Evolutionary conservation across 1,140 invertebrate genomes (phyloP), one percentile per base, ranked within the genome.

Genomic region (Platyscapa corneri): DNA sequence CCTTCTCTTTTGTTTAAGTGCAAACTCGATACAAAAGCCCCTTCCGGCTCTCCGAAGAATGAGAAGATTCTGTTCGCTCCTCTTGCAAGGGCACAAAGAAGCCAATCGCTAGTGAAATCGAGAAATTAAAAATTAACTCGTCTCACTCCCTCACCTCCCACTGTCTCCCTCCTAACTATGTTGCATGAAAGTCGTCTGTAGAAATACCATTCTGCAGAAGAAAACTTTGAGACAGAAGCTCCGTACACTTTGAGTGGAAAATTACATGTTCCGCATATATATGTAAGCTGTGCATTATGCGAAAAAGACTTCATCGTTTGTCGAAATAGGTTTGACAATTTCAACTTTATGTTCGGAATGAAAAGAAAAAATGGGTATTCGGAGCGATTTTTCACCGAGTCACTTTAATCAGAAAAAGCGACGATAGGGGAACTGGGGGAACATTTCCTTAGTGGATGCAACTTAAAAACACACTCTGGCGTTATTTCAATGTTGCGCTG

Each of bases 111-210:
- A 79, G 85, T 83, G 85, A 86, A 86, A 86, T 86, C 74, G 74
- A 86, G 85, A 86, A 83, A 86, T 86, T 86, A 86, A 86, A 86
- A 86, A 86, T 86, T 82, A 86, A 86, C 82, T 72, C 83, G 85
- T 78, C 34, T 27, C 32, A 23, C 67, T 46, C 12, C 76, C 39
- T 56, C 8, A 30, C 83, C 2, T 49, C 18, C 64, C 70, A n/a
- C 37, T 53, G 64, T 37, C 49, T 49, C 74, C 42, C 60, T 82
- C 80, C 30, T 18, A n/a, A n/a, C 7, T 27, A 12, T 12, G 6
- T 70, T 32, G 18, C 37, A 34, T 16, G 23, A 42, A 70, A 42
- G 7, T 74, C 70, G 23, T 74, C 37, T 42, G 37, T 10, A 12
- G 23, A n/a, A 53, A n/a, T 46, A 42, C 46, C 70, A 60, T 83